These are phyloP conservation scores for Cloeon dipterum DNA, from an alignment of 2,888 invertebrate species.

Conservation along the genomic window DNA sequence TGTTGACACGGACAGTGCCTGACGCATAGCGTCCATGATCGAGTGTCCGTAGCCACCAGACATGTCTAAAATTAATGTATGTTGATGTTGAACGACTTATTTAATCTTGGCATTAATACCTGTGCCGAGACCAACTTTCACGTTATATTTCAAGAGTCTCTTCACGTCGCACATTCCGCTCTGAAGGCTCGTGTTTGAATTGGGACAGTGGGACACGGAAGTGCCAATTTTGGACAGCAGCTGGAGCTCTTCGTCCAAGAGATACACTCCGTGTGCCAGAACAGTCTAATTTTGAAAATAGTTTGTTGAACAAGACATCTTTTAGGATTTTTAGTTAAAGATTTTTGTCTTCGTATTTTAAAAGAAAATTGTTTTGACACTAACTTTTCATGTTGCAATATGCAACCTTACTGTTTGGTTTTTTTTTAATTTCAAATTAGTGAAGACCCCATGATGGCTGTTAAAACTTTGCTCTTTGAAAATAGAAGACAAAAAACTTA, in stretches of 20 bases:
- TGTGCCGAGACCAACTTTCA: constrained; percentile 68
- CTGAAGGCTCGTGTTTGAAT: constrained; percentile 55
- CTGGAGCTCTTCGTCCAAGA: constrained; percentile 42
- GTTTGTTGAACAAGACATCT: constrained; percentile 5
- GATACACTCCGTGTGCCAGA: constrained; percentile 63
- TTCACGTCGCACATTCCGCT: constrained; percentile 65
- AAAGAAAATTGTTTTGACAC: background rate
- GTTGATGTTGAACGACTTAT: background rate
- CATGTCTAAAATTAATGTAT: constrained; percentile 43
- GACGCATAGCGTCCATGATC: constrained; percentile 49
- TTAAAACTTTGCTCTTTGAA: too few species aligned
- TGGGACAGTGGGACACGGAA: constrained; percentile 65
- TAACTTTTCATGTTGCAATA: too few species aligned
- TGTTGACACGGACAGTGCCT: constrained; percentile 48
- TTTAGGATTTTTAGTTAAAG: background rate
- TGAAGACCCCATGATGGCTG: too few species aligned
- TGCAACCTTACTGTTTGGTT: too few species aligned
- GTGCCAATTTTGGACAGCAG: constrained; percentile 34
- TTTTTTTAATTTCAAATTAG: too few species aligned
- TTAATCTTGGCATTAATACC: too few species aligned
- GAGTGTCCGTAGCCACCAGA: constrained; percentile 58
- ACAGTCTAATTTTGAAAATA: constrained; percentile 28
- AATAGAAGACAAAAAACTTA: too few species aligned
- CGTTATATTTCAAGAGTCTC: constrained; percentile 30
- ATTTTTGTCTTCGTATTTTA: background rate